These are phyloP conservation scores for Nebria brevicollis DNA, from an alignment of 2,888 invertebrate species.

Conservation along the genomic window DNA sequence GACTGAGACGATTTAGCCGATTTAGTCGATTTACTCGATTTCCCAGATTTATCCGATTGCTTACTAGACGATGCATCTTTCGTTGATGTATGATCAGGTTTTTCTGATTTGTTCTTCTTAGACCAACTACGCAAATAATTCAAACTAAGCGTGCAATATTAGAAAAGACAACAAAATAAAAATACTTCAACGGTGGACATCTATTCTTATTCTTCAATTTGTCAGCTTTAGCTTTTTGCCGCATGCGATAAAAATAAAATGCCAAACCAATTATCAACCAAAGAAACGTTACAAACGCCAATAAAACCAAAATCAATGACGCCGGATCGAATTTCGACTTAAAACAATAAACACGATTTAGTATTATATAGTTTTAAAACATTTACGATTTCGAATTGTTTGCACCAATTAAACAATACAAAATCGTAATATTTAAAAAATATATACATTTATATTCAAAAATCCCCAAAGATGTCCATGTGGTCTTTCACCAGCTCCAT, in stretches of 20 bases:
- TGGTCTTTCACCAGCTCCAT: too few species aligned
- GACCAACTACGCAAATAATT: neutral
- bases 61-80: conserved; percentile 43
- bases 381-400: too few species aligned
- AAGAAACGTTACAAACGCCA: conserved; percentile 53
- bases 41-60: neutral
- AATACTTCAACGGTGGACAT: neutral
- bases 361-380: too few species aligned
- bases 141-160: too few species aligned
- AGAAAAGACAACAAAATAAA: neutral
- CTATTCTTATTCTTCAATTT: neutral
- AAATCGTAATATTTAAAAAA: too few species aligned
- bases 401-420: too few species aligned
- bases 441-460: too few species aligned
- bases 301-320: neutral
- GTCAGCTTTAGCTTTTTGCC: conserved; percentile 30
- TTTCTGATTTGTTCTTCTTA: conserved; percentile 5
- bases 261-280: conserved; percentile 60
- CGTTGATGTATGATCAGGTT: neutral
- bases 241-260: conserved; percentile 57
- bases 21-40: neutral
- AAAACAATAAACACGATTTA: neutral
- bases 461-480: too few species aligned
- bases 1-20: neutral
- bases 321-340: neutral